Base-by-base conservation (phyloP, 1,140 invertebrate species). In the Sinonovacula constricta region DNA sequence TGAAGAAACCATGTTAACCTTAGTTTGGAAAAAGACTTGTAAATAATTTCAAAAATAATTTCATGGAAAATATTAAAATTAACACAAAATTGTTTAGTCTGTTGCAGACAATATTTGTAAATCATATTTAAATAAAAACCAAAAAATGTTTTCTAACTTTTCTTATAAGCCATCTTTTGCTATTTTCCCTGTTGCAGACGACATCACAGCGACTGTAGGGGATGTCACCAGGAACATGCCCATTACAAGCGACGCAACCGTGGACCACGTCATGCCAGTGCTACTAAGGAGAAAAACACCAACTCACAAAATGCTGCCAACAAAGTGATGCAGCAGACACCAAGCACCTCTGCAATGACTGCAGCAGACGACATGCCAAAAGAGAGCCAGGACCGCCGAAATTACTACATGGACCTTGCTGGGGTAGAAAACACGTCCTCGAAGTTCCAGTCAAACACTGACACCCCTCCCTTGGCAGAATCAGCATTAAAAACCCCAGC, bases 371-470 rank as follows among this genome's bases (percentile, higher is more conserved):
- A 83, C 36, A 60, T 74, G 28, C 67, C 85, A 1, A 86, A 86
- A 51, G 90, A 91, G 80, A 88, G 88, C 66, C 85, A 88, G 65
- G 90, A 91, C 66, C 77, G 90, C 1, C 74, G 89, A 1, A 91
- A 91, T 80, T 91, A 91, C 81, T 92, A 92, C 75, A 85, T 92
- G 22, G 91, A 92, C 80, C 79, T 92, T 56, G 91, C 91, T 10
- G 91, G 91, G 2, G 84, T 91, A 15, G 91, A 92, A 78, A 88
- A 90, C 71, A 88, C 83, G 36, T 75, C 85, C 7, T 80, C 88
- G 1, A 86, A 87, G 56, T 86, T 89, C 67, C 85, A 85, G 36
- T 74, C 81, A 62, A 7, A 45, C 7, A 18, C 7, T 45, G 18
- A 10, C 18, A 83, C 79, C 39, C 77, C 75, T 18, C n/a, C n/a